Evolutionary conservation across 2,113 vertebrate species (phyloP).

Genomic region (Scytalopus superciliaris): DNA sequence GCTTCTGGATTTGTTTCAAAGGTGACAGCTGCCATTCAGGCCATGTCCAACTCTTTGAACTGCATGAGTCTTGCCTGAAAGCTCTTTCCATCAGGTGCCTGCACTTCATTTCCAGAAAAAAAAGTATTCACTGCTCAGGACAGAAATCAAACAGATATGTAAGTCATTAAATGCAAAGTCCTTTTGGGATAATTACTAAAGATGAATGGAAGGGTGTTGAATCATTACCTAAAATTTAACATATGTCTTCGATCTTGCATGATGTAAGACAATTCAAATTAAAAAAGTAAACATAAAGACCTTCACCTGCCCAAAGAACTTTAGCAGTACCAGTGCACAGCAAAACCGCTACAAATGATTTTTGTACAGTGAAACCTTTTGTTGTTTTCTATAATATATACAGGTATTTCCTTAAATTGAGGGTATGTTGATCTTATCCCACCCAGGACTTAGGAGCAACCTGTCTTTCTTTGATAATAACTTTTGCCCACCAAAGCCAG

Average conservation of each 20-base stretch:
- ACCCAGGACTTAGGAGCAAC: constrained; percentile 7
- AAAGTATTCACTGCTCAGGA: neutral
- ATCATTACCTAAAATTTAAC: neutral
- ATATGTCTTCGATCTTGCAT: neutral
- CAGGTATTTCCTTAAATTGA: neutral
- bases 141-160: neutral
- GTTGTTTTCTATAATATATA: neutral
- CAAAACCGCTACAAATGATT: neutral
- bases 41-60: neutral
- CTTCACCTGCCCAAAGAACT: neutral
- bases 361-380: neutral
- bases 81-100: neutral
- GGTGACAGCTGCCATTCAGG: neutral
- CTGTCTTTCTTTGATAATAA: constrained; percentile 20
- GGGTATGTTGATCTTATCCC: neutral
- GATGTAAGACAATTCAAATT: neutral
- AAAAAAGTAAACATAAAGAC: neutral
- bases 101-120: neutral
- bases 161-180: neutral
- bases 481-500: constrained; percentile 37
- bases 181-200: neutral
- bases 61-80: neutral
- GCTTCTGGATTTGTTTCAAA: neutral
- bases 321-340: neutral
- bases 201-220: neutral